These are phyloP conservation scores for Nasonia oneida DNA, from an alignment of 2,888 invertebrate genomes.

Conservation along the genomic window DNA sequence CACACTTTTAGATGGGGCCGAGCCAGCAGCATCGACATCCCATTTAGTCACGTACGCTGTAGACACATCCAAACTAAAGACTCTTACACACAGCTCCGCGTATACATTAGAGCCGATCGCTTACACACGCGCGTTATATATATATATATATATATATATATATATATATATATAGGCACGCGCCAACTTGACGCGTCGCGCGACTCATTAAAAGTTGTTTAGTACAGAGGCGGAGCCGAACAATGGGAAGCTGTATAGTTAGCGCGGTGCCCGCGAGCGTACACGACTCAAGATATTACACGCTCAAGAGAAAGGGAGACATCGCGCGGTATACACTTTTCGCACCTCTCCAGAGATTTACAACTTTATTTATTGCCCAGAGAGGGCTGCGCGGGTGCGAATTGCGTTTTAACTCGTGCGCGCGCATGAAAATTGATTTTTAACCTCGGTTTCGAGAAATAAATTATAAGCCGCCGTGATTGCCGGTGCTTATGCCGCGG, in stretches of 20 bases:
- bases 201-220: conserved; percentile 57
- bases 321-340: neutral
- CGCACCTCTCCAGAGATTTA: conserved; percentile 22
- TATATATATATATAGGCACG: neutral
- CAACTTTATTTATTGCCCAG: conserved; percentile 46
- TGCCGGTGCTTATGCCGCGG: neutral
- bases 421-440: conserved; percentile 34
- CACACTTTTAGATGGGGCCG: neutral
- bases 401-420: neutral
- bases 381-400: neutral
- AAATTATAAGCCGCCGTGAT: neutral
- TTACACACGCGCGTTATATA: too few relatives aligned
- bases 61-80: neutral
- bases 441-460: neutral
- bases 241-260: conserved; percentile 16
- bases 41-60: neutral
- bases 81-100: neutral
- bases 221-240: neutral
- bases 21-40: neutral
- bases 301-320: neutral
- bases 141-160: neutral
- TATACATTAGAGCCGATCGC: neutral
- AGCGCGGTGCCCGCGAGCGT: neutral
- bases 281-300: neutral
- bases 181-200: conserved; percentile 10